Evolutionary conservation across 1,140 invertebrate genomes (phyloP).

Genomic region (Nebria ingens): DNA sequence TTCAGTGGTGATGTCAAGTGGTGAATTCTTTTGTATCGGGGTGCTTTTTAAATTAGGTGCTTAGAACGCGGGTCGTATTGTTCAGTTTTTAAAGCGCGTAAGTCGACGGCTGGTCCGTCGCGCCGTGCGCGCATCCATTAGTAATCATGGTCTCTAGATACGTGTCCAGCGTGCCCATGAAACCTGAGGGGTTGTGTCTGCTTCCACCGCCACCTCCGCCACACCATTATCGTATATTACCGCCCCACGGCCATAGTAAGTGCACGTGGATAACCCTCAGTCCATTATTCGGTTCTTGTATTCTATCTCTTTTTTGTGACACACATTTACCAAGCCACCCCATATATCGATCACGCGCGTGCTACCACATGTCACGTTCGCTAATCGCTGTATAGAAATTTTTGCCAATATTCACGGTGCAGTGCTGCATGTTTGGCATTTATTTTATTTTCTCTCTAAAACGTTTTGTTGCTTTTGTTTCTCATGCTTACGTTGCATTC

Average conservation of each 20-base stretch:
- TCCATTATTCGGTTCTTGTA: background rate
- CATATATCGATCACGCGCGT: slow-evolving; percentile 1
- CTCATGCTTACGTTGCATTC: no score
- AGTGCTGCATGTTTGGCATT: no score
- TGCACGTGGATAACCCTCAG: slow-evolving; percentile 17
- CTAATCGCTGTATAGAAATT: no score
- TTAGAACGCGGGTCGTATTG: background rate
- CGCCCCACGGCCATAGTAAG: slow-evolving; percentile 30
- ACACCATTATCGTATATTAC: slow-evolving; percentile 28
- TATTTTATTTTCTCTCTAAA: no score
- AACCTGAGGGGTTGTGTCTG: slow-evolving; percentile 31
- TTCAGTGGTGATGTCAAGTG: background rate
- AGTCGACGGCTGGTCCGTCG: slow-evolving; percentile 4
- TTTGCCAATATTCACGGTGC: no score
- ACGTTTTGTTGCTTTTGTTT: no score
- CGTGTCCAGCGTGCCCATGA: slow-evolving; percentile 28
- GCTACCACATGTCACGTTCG: background rate
- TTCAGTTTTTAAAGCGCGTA: background rate
- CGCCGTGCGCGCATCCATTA: background rate
- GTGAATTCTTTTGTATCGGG: background rate
- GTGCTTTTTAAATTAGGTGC: background rate
- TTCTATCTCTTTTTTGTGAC: background rate
- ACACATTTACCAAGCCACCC: background rate
- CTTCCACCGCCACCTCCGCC: slow-evolving; percentile 25
- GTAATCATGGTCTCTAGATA: slow-evolving; percentile 28